Percentiles rank a stretch among this genome's conserved stretches.
These are phyloP conservation scores for Apteryx owenii DNA, from an alignment of 2,113 vertebrate species.

Conservation along the genomic window DNA sequence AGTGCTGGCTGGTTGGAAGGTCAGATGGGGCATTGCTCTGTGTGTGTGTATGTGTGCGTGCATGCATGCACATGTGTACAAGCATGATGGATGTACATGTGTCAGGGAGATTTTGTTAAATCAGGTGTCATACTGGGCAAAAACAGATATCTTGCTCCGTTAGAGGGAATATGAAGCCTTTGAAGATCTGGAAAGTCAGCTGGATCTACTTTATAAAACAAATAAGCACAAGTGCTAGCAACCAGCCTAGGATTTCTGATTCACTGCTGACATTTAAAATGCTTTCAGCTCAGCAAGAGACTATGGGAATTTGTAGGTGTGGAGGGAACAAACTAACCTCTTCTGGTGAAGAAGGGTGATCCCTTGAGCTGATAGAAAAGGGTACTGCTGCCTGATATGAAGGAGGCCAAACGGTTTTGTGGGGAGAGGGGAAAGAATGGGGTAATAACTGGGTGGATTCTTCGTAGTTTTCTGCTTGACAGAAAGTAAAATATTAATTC, in stretches of 20 bases:
- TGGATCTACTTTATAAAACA: not conserved
- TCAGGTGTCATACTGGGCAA: not conserved
- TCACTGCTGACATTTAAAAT: not conserved
- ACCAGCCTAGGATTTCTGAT: not conserved
- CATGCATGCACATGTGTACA: rapidly evolving
- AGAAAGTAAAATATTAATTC: not conserved
- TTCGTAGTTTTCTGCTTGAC: not conserved
- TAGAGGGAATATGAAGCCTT: not conserved
- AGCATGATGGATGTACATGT: not conserved
- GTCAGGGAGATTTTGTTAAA: not conserved
- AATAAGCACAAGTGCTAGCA: not conserved
- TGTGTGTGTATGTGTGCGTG: not conserved
- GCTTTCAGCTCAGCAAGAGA: not conserved
- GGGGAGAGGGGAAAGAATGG: not conserved
- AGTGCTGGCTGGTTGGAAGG: not conserved
- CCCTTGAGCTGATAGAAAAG: not conserved
- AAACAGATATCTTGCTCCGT: not conserved
- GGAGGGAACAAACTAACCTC: not conserved
- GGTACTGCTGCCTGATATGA: not conserved
- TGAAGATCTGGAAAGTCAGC: not conserved
- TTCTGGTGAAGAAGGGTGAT: not conserved
- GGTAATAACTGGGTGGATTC: not conserved
- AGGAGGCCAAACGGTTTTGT: not conserved
- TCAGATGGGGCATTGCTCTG: not conserved
- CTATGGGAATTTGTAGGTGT: not conserved